Evolutionary conservation across 2,888 invertebrate genomes (phyloP), one percentile per base, ranked within the genome.

Genomic region (Ischnura elegans): DNA sequence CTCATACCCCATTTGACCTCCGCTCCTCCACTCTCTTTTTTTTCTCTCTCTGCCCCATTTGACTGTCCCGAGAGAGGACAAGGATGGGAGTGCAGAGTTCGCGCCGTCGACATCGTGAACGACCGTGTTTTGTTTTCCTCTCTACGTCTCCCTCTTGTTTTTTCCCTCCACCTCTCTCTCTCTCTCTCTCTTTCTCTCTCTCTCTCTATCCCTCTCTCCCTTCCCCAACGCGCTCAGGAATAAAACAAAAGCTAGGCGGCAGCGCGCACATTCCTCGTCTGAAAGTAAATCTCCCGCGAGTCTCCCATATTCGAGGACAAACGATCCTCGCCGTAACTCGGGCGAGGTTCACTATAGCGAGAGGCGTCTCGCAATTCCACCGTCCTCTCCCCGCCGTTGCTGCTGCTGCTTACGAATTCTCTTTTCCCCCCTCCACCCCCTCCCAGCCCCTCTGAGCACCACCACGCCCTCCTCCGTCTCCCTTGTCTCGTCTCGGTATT

Each of bases 201-300:
- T 66, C 66, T 66, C 66, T 76, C 66, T 51, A 3, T 76, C 36
- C 36, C 66, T 29, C 76, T 36, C n/a, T 25, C 61, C 16, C 16
- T 6, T 47, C 47, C 47, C 61, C 61, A 6, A 21, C 61, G 5
- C 25, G 29, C 36, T 10, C 76, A 76, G 55, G 4, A 51, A 55
- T 51, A 51, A 46, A 51, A 51, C 29, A 36, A 51, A 51, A 51
- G 16, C n/a, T 36, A 29, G 29, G 51, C 36, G 36, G 51, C 51
- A 55, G 25, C 42, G 43, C 29, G 51, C 76, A 61, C 61, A 76
- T 43, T 61, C n/a, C 61, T 90, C 90, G n/a, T 25, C 90, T 43
- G 90, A 90, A 61, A 90, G 90, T 43, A 90, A 43, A 61, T 90
- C 90, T 90, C 90, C 90, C 55, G 66, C 43, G 90, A 61, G 61